Base-by-base conservation (phyloP, 2,888 invertebrate species). In the Parnassius glacialis region DNA sequence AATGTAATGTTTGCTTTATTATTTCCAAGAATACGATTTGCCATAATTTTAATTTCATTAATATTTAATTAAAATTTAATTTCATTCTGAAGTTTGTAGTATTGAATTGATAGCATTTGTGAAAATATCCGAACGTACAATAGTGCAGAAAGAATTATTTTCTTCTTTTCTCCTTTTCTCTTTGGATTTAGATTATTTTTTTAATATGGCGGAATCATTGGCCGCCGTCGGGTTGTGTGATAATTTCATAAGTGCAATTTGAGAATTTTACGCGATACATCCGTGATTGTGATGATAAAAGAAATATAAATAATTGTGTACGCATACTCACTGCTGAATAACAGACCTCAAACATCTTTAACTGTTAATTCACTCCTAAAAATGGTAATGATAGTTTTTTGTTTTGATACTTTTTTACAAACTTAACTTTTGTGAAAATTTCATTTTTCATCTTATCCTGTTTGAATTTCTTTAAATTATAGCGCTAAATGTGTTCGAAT, bases 351-450 rank as follows among this genome's bases (percentile, higher is more conserved):
- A 73, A 70, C 68, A 64, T 69, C 64, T 60, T 67, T 70, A 71
- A 74, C 63, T 52, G 68, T 69, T 68, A 70, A 74, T 76, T 79
- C 76, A 70, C 72, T 73, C 68, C 70, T 79, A 90, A 92, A 91
- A 91, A 92, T 92, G 92, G 92, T 92, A 91, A 90, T 86, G 89
- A 90, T 87, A 88, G 89, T 92, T 92, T 91, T 92, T 92, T 92
- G 92, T 92, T 92, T 92, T 92, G 92, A 90, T 91, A 92, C 90
- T 90, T 92, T 89, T 92, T 92, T 86, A 86, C 81, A 76, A 87
- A 88, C 83, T 87, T 85, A 79, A 82, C 84, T 80, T 34, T 83
- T 77, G 75, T 77, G 76, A 74, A 76, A 78, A 80, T 78, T 79
- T 77, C 74, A 79, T 78, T 82, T 84, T 86, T 85, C 76, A 62